Base-by-base conservation (phyloP, 2,888 invertebrate genomes). In the Drosophila mercatorum region DNA sequence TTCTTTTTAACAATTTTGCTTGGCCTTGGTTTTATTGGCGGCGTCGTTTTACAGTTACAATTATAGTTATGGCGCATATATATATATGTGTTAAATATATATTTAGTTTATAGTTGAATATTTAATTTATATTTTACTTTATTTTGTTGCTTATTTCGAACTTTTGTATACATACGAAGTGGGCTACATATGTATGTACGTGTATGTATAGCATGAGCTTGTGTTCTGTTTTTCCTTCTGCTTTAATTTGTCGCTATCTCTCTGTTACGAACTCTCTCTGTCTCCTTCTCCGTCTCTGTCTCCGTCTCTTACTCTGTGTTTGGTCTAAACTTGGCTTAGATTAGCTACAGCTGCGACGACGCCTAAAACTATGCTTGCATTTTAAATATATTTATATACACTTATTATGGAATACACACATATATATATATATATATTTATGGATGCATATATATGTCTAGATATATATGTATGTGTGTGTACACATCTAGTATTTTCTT, bases 321-420 rank as follows among this genome's bases (percentile, higher is more conserved):
- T 80, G 80, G 79, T 79, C 79, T 77, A 61, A 68, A 68, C 77
- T 80, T 80, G 78, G 77, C 78, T 65, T 53, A 56, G 58, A 59
- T 78, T 68, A 72, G 76, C 80, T 66, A 62, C 71, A 76, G 62
- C 57, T 79, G 69, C 63, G 73, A 78, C 66, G 73, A 38, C 61
- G 53, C 73, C 69, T 65, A 68, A 64, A 65, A 76, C 77, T 78
- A 69, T 62, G 66, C 64, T 72, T 72, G 59, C 64, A 51, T 43
- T 59, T 61, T 47, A 28, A 57, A 58, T 58, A 47, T 41, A 34
- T 43, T 41, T 68, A 68, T 79, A 68, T 74, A 79, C 78, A 79
- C 49, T 77, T 65, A 66, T 73, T 60, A 59, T 58, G 58, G 43
- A 57, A 52, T 43, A 46, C 26, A 28, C 28, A 28, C 28, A 28